Evolutionary conservation across 1,140 invertebrate genomes (phyloP), one percentile per base, ranked within the genome.

Genomic region (Melitaea cinxia): DNA sequence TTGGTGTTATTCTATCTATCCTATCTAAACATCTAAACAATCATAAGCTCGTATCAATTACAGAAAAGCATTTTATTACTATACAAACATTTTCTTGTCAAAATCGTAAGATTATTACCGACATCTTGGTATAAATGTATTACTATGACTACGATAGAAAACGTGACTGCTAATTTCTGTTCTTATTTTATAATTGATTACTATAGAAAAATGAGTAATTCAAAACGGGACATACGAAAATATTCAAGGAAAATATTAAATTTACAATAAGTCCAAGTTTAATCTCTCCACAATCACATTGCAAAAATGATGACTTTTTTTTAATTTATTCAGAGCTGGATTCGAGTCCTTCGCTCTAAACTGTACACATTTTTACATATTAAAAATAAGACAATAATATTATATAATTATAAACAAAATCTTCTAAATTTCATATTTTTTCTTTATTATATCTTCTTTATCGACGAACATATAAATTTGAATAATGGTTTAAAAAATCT

Each of bases 101-200:
- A 91, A 91, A 84, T 85, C 77, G 79, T 81, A 82, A 79, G 77
- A 91, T 73, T 84, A 89, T 86, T 79, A 87, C 86, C 83, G 88
- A 91, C 88, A 91, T 91, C 86, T 89, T 91, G 88, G 77, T 77
- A 66, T 66, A 70, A 72, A 82, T 78, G 74, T 82, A 80, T 73
- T 78, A 81, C 70, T 77, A 76, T 63, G 45, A 60, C 30, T 65
- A 59, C 37, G 35, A 39, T 73, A 66, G 45, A 50, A 68, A 79
- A 78, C 50, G 59, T 70, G 65, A 77, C 72, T 57, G 37, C 47
- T 57, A 47, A 58, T 61, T 26, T 69, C 60, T 65, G 59, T 66
- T 73, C 35, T 68, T 72, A 70, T 35, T 61, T 62, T 75, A 70
- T 24, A 70, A 76, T 73, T 76, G 47, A 76, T 69, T 70, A 70